Conservation (phyloP, 2,113 vertebrate genomes). For the Hiodon alosoides region DNA sequence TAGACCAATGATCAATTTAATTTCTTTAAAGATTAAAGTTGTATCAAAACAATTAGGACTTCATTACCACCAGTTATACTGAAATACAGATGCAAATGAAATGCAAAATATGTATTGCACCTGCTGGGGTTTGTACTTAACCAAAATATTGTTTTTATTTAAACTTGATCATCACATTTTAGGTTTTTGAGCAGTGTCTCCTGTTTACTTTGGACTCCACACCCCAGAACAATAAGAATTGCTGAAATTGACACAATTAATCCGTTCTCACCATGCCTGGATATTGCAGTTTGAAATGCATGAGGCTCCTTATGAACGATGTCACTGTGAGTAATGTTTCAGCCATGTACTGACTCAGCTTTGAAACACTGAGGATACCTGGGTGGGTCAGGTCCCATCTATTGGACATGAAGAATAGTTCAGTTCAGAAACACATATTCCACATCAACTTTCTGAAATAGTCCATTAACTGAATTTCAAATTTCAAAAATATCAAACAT, state of each 20-base stretch:
- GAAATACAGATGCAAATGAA: too few species aligned
- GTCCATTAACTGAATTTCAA: neutral
- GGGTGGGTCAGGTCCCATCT: slow-evolving; percentile 94
- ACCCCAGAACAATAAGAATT: neutral
- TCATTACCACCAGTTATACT: too few species aligned
- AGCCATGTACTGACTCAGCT: slow-evolving; percentile 84
- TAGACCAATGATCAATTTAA: too few species aligned
- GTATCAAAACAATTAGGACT: too few species aligned
- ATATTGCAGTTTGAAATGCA: slow-evolving; percentile 78
- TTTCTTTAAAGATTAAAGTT: too few species aligned
- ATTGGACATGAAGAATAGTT: slow-evolving; percentile 25
- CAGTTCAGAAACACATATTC: neutral
- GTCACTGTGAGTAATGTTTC: slow-evolving; percentile 79
- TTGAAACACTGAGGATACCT: slow-evolving; percentile 80
- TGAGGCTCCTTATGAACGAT: slow-evolving; percentile 63
- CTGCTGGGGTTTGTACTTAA: too few species aligned
- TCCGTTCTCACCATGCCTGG: slow-evolving; percentile 80
- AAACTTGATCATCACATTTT: too few species aligned
- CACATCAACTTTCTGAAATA: neutral
- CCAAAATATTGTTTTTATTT: too few species aligned
- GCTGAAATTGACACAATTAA: neutral
- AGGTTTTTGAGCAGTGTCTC: too few species aligned
- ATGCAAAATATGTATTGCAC: too few species aligned
- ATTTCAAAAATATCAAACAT: neutral
- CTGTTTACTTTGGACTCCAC: too few species aligned